These are phyloP conservation scores for Porites australiensis DNA, from an alignment of 64 coral and sea anemone species.

Conservation along the genomic window DNA sequence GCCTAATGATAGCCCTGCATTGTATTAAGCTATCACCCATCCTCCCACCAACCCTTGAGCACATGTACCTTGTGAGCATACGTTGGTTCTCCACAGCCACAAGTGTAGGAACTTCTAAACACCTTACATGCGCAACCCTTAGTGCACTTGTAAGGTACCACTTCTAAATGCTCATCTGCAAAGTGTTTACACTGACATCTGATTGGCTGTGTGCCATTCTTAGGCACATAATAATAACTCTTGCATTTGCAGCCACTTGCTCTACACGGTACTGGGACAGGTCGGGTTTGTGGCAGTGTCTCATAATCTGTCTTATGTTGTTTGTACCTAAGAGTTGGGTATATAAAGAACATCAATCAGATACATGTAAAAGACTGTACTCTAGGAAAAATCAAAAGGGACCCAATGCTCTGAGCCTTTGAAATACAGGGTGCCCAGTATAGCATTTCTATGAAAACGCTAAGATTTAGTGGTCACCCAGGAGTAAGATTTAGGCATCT, in stretches of 20 bases:
- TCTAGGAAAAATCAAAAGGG: too few species aligned
- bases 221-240: conserved; percentile 92
- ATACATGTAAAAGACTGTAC: too few species aligned
- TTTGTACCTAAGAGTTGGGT: conserved; percentile 65
- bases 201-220: conserved; percentile 95
- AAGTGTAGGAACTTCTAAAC: conserved; percentile 94
- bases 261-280: conserved; percentile 86
- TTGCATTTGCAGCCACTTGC: conserved; percentile 88
- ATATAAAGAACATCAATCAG: background rate
- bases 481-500: too few species aligned
- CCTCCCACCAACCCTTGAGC: too few species aligned
- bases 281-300: conserved; percentile 82
- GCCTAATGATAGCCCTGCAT: too few species aligned
- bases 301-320: conserved; percentile 98
- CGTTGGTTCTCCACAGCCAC: conserved; percentile 94
- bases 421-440: too few species aligned
- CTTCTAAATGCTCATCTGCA: conserved; percentile 91
- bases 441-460: too few species aligned
- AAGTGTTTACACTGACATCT: conserved; percentile 98
- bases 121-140: conserved; percentile 88
- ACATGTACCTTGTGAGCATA: conserved; percentile 84
- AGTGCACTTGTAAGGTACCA: conserved; percentile 84
- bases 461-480: too few species aligned
- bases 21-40: too few species aligned
- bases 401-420: too few species aligned